Conservation (phyloP, 2,888 invertebrate genomes). For the Anoncus sp. region DNA sequence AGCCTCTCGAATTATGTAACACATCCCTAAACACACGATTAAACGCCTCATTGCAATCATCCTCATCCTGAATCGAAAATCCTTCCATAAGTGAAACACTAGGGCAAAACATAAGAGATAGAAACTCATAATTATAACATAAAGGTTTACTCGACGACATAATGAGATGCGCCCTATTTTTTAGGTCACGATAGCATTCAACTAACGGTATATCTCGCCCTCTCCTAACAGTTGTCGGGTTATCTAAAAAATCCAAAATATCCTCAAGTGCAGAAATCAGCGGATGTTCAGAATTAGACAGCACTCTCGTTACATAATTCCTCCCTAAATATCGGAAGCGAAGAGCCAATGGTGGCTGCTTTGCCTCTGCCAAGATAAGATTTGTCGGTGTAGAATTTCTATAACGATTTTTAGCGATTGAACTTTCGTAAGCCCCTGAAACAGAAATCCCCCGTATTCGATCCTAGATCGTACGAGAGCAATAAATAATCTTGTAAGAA, state of each 20-base stretch:
- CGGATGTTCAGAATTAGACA: background rate
- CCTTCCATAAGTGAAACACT: slow-evolving; percentile 16
- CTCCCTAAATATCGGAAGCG: slow-evolving; percentile 5
- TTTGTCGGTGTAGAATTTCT: no score
- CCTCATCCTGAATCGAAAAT: background rate
- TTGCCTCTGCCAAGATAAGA: no score
- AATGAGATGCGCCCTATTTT: background rate
- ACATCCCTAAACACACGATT: background rate
- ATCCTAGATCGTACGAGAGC: slow-evolving; percentile 11
- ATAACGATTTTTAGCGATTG: no score
- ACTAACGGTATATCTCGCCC: slow-evolving; percentile 1
- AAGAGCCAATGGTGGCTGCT: background rate
- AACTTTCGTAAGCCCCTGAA: no score
- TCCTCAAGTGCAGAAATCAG: slow-evolving; percentile 7
- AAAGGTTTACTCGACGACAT: background rate
- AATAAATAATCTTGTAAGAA: background rate
- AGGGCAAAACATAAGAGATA: background rate
- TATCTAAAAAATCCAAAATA: background rate
- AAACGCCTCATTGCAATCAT: background rate
- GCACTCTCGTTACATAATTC: background rate
- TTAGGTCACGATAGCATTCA: slow-evolving; percentile 9
- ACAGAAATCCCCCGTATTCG: slow-evolving; percentile 17
- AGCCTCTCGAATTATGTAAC: background rate
- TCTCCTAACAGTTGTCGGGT: background rate
- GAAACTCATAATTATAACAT: slow-evolving; percentile 2